Evolutionary conservation across 53 echinoderm and acorn worm species (phyloP).

Genomic region (Echinometra lucunter): DNA sequence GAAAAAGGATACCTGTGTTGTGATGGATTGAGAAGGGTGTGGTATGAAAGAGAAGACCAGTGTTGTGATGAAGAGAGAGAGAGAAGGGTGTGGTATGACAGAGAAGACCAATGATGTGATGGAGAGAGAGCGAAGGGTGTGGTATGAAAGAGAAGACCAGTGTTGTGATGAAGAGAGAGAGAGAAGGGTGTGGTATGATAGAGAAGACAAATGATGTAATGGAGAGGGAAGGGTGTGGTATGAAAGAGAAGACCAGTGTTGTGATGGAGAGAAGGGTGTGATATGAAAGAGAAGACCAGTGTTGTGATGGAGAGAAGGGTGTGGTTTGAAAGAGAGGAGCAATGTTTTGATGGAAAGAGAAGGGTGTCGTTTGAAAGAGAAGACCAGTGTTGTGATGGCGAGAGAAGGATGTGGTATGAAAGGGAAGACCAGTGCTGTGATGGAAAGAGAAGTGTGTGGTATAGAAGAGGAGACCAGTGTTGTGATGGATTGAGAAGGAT

Average conservation of each 20-base stretch:
- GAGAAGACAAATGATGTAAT: background rate
- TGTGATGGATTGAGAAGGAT: background rate
- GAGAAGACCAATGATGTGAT: background rate
- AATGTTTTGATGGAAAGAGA: background rate
- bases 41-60: background rate
- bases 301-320: background rate
- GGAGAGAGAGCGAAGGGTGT: conserved; percentile 22
- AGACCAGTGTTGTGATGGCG: conserved; percentile 8
- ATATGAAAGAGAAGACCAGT: too few species aligned
- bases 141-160: background rate
- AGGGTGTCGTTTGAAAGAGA: background rate
- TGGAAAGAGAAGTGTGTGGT: background rate
- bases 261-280: too few species aligned
- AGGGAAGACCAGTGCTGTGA: background rate
- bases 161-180: background rate
- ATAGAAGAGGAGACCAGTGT: background rate
- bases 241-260: background rate
- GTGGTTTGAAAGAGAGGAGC: background rate
- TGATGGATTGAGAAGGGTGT: background rate
- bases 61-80: background rate
- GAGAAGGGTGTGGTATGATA: background rate
- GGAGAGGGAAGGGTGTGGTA: background rate
- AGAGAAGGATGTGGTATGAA: background rate
- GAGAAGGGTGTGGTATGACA: background rate
- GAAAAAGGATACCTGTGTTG: too few species aligned